These are phyloP conservation scores for Bostrychus sinensis DNA, from an alignment of 2,113 vertebrate species.

Conservation along the genomic window DNA sequence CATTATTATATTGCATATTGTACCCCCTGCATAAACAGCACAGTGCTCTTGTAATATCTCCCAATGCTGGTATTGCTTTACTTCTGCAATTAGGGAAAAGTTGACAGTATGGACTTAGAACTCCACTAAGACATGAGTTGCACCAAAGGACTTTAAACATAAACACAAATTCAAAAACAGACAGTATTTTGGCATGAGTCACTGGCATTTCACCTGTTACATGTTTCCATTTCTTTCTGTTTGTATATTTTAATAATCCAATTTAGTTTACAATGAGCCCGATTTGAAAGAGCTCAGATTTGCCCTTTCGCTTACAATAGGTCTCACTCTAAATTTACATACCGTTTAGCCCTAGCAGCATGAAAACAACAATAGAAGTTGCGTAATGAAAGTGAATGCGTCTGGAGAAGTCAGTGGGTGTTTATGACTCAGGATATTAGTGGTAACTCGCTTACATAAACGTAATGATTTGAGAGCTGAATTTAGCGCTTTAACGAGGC, in stretches of 20 bases:
- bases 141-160: not conserved
- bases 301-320: not conserved
- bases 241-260: not conserved
- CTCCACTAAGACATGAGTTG: not conserved
- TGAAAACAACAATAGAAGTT: not conserved
- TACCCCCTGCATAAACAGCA: not conserved
- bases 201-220: constrained; percentile 40
- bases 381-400: constrained; percentile 2
- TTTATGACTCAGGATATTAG: constrained; percentile 21
- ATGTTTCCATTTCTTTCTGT: constrained; percentile 25
- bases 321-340: not conserved
- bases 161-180: constrained; percentile 26
- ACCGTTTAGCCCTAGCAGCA: not conserved
- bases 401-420: not conserved
- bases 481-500: not conserved
- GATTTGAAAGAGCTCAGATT: not conserved
- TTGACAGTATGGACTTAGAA: not conserved
- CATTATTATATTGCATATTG: too few relatives aligned
- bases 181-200: constrained; percentile 48
- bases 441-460: not conserved
- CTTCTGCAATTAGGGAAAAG: not conserved
- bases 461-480: not conserved
- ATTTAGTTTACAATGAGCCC: constrained; percentile 22
- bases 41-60: too few relatives aligned
- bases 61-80: not conserved